Evolutionary conservation across 2,797 vertebrate genomes (phyloP).

Genomic region (Lycodopsis pacificus): DNA sequence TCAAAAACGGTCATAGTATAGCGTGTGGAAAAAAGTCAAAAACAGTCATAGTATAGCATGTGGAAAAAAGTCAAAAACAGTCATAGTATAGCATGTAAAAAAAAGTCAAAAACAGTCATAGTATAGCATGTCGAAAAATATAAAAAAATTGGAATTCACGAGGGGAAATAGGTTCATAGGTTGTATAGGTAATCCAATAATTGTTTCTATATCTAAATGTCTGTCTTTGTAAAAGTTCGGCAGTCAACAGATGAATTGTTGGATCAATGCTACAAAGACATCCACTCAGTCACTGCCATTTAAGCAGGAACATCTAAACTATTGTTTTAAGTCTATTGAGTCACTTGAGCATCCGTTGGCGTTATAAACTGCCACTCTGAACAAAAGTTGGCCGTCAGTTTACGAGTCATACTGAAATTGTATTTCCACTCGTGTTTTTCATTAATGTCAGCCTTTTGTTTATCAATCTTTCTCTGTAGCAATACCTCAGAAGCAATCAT

Average conservation of each 20-base stretch:
- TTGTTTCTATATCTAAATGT: background rate
- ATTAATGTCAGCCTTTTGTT: no score
- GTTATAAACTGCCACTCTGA: constrained; percentile 4
- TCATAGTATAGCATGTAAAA: background rate
- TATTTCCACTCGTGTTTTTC: constrained; percentile 28
- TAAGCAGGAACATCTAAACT: background rate
- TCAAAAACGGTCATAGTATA: background rate
- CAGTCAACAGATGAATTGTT: background rate
- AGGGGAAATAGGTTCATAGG: no score
- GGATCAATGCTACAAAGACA: no score
- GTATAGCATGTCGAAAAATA: no score
- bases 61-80: background rate
- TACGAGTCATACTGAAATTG: constrained; percentile 33
- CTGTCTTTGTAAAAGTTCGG: background rate
- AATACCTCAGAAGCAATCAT: no score
- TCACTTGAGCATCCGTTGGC: background rate
- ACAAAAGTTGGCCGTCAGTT: constrained; percentile 23
- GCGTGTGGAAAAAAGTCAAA: no score
- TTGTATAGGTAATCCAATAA: no score
- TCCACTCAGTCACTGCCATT: no score
- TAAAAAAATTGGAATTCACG: no score
- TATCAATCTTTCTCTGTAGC: no score
- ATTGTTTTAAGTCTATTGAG: constrained; percentile 28
- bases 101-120: background rate
- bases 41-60: background rate